Evolutionary conservation across 2,113 vertebrate genomes (phyloP).

Genomic region (Tragelaphus imberbis): DNA sequence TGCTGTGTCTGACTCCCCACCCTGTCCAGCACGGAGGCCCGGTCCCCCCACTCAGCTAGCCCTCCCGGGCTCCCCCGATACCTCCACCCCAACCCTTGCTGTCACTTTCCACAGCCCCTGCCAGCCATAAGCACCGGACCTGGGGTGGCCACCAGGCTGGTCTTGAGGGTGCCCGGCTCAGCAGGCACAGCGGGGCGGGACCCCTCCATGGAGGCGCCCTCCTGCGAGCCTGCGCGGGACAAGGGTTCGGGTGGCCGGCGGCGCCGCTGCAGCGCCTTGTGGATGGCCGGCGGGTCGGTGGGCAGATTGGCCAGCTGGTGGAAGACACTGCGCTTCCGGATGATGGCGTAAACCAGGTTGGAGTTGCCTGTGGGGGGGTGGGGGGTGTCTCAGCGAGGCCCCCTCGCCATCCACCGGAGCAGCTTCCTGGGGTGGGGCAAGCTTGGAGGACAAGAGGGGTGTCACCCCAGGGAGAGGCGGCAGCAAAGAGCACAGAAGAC

Average conservation of each 20-base stretch:
- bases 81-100: not conserved
- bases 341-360: constrained; percentile 96
- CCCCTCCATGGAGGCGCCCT: constrained; percentile 95
- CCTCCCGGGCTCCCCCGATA: not conserved
- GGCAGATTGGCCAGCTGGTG: constrained; percentile 97
- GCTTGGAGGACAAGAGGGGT: not conserved
- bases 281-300: constrained; percentile 88
- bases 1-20: not conserved
- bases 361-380: constrained; percentile 88
- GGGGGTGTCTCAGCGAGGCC: not conserved
- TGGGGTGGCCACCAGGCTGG: constrained; percentile 95
- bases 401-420: fast-evolving
- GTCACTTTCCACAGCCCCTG: not conserved
- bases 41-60: no score
- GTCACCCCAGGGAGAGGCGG: not conserved
- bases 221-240: constrained; percentile 94
- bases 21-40: not conserved
- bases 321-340: constrained; percentile 95
- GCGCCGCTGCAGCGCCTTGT: constrained; percentile 93
- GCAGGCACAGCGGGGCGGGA: constrained; percentile 93
- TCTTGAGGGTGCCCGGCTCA: constrained; percentile 93
- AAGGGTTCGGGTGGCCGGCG: constrained; percentile 87
- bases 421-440: not conserved
- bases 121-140: constrained; percentile 76
- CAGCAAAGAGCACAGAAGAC: not conserved